Evolutionary conservation across 64 coral and sea anemone species (phyloP), one percentile per base, ranked within the genome.

Genomic region (Exaiptasia diaphana): DNA sequence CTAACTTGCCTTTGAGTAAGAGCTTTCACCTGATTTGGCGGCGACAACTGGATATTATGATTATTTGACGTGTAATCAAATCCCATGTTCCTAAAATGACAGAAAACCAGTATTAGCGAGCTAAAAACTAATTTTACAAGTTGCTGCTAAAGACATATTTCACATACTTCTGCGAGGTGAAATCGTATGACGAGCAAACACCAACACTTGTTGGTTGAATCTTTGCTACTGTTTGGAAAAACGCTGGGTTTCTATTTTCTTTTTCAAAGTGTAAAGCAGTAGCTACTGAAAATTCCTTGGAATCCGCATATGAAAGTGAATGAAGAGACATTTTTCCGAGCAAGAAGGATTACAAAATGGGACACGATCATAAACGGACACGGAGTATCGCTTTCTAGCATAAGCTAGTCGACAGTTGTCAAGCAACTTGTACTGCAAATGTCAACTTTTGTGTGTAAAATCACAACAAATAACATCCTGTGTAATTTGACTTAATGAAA

Each of bases 31-130:
- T 83, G 79, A 63, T 94, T 94, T 0, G 91, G 83, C 11, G 91
- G 91, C 3, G 91, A 89, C 0, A 94, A 81, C 21, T 94, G 91
- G 37, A 94, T 85, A 23, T 94, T 94, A 27, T 85, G 87, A 56
- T 94, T 75, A 13, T 78, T 45, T 24, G 79, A 46, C 62, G 39
- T 79, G 21, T 44, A 88, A 53, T 33, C 81, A 78, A 80, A 69
- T 17, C 91, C 91, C 39, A 79, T 36, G 32, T 58, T 89, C 80
- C 84, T 86, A 67, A 25, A 75, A 5, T 59, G 23, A 72, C n/a
- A 2, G 24, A 44, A 29, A 74, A 23, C 8, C 12, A 38, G 10
- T 17, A 72, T 14, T 42, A 23, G 9, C 52, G n/a, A 27, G 41
- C 28, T 46, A 31, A 18, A 18, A 53, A 30, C 3, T 9, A 12